Evolutionary conservation across 2,888 invertebrate species (phyloP).

Genomic region (Zele albiditarsus): DNA sequence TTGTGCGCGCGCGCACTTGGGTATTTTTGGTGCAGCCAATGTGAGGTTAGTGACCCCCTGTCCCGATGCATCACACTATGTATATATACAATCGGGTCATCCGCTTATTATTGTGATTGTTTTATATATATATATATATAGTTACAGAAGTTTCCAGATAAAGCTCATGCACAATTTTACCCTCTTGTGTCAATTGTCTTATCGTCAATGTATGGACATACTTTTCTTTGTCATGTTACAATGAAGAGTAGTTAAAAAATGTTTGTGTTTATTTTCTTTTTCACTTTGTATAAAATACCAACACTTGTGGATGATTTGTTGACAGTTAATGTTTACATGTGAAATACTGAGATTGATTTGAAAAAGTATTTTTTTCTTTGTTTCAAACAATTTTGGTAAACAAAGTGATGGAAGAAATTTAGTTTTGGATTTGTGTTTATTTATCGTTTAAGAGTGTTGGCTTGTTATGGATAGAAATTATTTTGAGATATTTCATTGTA

Average conservation of each 20-base stretch:
- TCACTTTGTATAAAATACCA: too few relatives aligned
- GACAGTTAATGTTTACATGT: too few relatives aligned
- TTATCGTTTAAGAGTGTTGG: too few relatives aligned
- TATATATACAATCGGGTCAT: conserved; percentile 69
- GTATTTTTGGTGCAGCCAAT: conserved; percentile 49
- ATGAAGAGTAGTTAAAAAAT: background rate
- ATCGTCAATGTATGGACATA: background rate
- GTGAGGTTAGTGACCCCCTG: conserved; percentile 69
- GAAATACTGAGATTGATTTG: too few relatives aligned
- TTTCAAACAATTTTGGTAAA: too few relatives aligned
- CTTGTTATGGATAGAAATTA: too few relatives aligned
- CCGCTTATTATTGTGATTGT: conserved; percentile 69
- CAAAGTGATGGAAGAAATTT: too few relatives aligned
- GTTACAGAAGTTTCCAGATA: conserved; percentile 45
- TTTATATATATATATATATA: conserved; percentile 50
- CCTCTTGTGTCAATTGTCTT: background rate
- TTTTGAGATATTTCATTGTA: too few relatives aligned
- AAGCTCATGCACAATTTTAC: conserved; percentile 17
- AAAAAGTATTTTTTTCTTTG: too few relatives aligned
- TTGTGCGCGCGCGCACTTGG: conserved; percentile 61
- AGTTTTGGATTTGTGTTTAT: too few relatives aligned
- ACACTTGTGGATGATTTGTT: too few relatives aligned
- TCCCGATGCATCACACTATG: conserved; percentile 63
- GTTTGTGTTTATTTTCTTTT: background rate
- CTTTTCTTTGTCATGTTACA: background rate